Percentiles rank a stretch among this genome's conserved stretches.
These are phyloP conservation scores for Ochotona princeps DNA, from an alignment of 2,113 vertebrate species.

Conservation along the genomic window DNA sequence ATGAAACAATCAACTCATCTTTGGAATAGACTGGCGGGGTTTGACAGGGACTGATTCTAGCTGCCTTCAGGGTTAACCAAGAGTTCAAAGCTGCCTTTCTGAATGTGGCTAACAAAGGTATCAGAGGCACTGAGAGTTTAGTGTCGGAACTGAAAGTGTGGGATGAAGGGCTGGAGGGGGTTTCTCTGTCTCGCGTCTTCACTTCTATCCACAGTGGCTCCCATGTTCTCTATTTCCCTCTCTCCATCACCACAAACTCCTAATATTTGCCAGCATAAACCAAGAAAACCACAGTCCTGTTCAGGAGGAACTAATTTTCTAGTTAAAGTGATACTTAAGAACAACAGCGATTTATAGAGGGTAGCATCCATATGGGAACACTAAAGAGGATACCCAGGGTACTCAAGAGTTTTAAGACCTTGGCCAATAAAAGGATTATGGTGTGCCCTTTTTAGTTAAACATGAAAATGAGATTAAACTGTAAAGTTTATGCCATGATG, in stretches of 20 bases:
- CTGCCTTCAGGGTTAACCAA: not conserved
- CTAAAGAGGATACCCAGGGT: not conserved
- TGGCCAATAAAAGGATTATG: not conserved
- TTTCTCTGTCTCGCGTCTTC: not conserved
- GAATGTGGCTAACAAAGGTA: not conserved
- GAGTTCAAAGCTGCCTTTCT: slow-evolving; percentile 42
- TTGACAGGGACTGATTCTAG: slow-evolving; percentile 22
- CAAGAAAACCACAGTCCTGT: not conserved
- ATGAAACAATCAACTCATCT: not conserved
- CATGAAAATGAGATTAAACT: slow-evolving; percentile 6
- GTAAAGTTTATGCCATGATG: slow-evolving; percentile 4
- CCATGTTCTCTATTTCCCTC: not conserved
- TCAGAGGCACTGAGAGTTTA: slow-evolving; percentile 1
- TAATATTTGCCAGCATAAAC: slow-evolving; percentile 32
- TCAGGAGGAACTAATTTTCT: slow-evolving; percentile 32
- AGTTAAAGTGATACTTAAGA: slow-evolving; percentile 26
- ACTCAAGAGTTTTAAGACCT: not conserved
- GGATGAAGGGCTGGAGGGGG: not conserved
- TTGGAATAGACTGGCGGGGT: not conserved
- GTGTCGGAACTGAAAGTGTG: not conserved
- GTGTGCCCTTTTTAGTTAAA: slow-evolving; percentile 7
- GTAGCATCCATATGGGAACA: not conserved
- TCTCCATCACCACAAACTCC: not conserved
- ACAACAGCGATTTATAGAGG: not conserved
- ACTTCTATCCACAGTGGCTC: not conserved